These are phyloP conservation scores for Danaus chrysippus DNA, from an alignment of 2,888 invertebrate species.

Conservation along the genomic window DNA sequence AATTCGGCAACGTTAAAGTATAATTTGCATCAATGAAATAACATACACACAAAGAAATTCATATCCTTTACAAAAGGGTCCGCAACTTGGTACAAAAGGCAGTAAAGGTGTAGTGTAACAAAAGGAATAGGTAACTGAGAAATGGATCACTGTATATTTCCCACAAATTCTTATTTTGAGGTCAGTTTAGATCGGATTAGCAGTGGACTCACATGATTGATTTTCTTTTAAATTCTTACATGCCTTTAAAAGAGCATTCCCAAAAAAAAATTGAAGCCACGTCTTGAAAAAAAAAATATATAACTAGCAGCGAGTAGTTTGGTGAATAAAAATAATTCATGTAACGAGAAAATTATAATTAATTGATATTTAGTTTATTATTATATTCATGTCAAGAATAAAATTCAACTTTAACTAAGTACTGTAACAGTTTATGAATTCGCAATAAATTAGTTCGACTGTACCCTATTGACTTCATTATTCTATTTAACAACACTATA, in stretches of 20 bases:
- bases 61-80: slow-evolving; percentile 57
- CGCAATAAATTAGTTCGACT: slow-evolving; percentile 4
- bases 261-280: slow-evolving; percentile 7
- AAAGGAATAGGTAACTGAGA: slow-evolving; percentile 57
- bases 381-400: too few relatives aligned
- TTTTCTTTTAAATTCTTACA: slow-evolving; percentile 10
- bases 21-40: slow-evolving; percentile 12
- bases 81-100: slow-evolving; percentile 58
- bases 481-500: not conserved
- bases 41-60: slow-evolving; percentile 37
- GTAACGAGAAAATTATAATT: too few relatives aligned
- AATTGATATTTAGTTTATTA: too few relatives aligned
- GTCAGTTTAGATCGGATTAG: slow-evolving; percentile 28
- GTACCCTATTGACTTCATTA: slow-evolving; percentile 9
- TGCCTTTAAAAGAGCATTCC: slow-evolving; percentile 2
- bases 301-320: too few relatives aligned
- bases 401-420: too few relatives aligned
- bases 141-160: slow-evolving; percentile 46
- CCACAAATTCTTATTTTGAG: slow-evolving; percentile 42
- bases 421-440: slow-evolving; percentile 8
- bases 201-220: slow-evolving; percentile 25
- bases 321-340: too few relatives aligned
- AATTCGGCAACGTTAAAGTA: slow-evolving; percentile 7
- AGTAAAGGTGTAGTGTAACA: slow-evolving; percentile 60
- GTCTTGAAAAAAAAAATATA: not conserved